These are phyloP conservation scores for Drosophila macrothrix DNA, from an alignment of 2,888 invertebrate genomes.

Conservation along the genomic window DNA sequence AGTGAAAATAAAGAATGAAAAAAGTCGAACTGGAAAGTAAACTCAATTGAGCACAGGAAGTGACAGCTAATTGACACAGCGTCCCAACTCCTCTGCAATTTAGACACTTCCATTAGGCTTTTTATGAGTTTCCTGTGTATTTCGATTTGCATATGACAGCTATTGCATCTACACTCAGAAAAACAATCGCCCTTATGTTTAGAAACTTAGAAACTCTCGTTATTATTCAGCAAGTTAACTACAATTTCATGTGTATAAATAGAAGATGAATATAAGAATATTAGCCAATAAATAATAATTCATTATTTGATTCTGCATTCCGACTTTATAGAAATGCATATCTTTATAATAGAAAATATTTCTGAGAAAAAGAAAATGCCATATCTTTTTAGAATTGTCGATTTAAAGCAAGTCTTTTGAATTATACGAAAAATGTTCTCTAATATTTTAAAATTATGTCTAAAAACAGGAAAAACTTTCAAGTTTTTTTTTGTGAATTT, in stretches of 20 bases:
- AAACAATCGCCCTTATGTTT: rapidly evolving
- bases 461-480: not conserved
- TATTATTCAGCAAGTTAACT: not conserved
- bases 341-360: not conserved
- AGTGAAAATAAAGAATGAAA: not conserved
- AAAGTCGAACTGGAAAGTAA: not conserved
- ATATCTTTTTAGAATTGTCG: not conserved
- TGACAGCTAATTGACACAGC: slow-evolving; percentile 71
- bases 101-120: slow-evolving; percentile 29
- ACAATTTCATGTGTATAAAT: too few relatives aligned
- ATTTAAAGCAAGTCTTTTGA: not conserved
- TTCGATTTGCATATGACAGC: slow-evolving; percentile 57
- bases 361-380: rapidly evolving
- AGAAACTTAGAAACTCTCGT: rapidly evolving
- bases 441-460: rapidly evolving
- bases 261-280: not conserved
- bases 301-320: not conserved
- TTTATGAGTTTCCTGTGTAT: slow-evolving; percentile 34
- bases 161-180: not conserved
- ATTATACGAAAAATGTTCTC: rapidly evolving
- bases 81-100: not conserved
- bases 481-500: not conserved
- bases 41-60: slow-evolving; percentile 64
- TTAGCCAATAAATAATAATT: not conserved
- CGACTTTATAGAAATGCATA: not conserved